These are phyloP conservation scores for Poicephalus gulielmi DNA, from an alignment of 2,113 vertebrate species.

Conservation along the genomic window DNA sequence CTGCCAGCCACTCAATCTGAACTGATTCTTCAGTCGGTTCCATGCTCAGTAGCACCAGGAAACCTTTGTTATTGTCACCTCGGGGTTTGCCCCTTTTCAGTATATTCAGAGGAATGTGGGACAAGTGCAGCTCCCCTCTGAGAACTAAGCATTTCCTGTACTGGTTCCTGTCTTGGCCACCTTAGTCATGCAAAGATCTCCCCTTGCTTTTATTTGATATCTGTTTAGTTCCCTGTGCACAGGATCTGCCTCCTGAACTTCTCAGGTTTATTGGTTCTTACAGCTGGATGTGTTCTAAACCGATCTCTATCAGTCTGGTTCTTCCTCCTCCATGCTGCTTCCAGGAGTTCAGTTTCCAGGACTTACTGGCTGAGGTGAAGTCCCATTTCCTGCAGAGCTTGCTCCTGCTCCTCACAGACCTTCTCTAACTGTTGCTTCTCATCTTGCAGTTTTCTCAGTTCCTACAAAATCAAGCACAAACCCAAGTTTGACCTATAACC, in stretches of 20 bases:
- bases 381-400: conserved; percentile 97
- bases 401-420: conserved; percentile 89
- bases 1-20: background rate
- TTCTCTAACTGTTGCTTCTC: conserved; percentile 92
- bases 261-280: background rate
- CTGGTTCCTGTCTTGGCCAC: background rate
- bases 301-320: background rate
- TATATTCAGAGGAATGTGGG: background rate
- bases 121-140: background rate
- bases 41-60: background rate
- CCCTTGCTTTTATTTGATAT: background rate
- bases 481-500: background rate
- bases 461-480: conserved; percentile 70
- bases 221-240: background rate
- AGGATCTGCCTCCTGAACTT: background rate
- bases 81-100: background rate
- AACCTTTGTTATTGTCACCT: no score
- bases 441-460: conserved; percentile 84
- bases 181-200: background rate
- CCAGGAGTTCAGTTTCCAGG: background rate
- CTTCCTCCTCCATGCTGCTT: fast-evolving
- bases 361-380: conserved; percentile 97
- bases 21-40: background rate
- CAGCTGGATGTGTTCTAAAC: background rate
- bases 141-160: background rate